phyloP scores from a whole-genome alignment of 1,140 invertebrate species.

The Daktulosphaira vitifoliae region DNA sequence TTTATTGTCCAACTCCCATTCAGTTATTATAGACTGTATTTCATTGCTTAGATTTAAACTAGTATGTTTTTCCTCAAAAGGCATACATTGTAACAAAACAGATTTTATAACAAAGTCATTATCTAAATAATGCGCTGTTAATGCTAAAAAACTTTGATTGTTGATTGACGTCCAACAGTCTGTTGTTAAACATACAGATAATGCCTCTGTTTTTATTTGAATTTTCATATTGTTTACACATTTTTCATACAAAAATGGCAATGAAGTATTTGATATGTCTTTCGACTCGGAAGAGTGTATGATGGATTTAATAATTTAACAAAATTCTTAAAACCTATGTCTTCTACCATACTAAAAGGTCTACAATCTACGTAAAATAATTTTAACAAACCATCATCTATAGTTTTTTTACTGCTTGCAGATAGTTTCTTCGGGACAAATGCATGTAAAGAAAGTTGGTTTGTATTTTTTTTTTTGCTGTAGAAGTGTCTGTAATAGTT shows the following conservation, averaged over 20 bases:
- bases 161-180: constrained; percentile 38
- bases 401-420: neutral
- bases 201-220: neutral
- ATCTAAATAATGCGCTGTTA: constrained; percentile 38
- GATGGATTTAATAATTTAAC: neutral
- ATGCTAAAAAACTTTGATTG: constrained; percentile 36
- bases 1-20: constrained; percentile 7
- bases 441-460: too few relatives aligned
- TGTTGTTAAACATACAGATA: constrained; percentile 36
- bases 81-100: neutral
- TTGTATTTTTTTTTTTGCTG: too few relatives aligned
- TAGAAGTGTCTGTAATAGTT: too few relatives aligned
- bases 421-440: neutral
- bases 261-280: neutral
- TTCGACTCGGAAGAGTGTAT: neutral
- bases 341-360: neutral
- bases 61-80: neutral
- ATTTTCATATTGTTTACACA: neutral
- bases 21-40: neutral
- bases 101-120: too few relatives aligned
- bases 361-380: neutral
- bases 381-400: neutral
- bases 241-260: neutral
- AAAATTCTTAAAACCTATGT: constrained; percentile 15
- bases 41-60: neutral